Conservation (phyloP, 1,140 invertebrate species). For the Bilobella aurantiaca region DNA sequence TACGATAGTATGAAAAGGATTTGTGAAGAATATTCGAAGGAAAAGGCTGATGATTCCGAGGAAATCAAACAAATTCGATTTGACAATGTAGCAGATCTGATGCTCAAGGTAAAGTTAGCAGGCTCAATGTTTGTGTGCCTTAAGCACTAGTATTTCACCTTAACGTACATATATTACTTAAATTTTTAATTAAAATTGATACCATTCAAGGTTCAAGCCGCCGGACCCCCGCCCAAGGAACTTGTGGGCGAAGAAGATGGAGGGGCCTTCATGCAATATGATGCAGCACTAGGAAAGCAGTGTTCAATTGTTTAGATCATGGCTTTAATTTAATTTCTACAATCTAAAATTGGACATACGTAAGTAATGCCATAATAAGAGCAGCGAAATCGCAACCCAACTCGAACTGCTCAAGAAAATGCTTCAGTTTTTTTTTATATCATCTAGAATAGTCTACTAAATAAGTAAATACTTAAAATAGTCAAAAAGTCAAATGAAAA, state of each 20-base stretch:
- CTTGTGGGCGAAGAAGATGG: conserved; percentile 56
- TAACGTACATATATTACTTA: no score
- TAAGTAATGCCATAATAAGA: no score
- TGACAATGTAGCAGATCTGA: conserved; percentile 60
- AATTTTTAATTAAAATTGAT: no score
- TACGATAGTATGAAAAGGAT: conserved; percentile 61
- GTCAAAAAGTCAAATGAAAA: no score
- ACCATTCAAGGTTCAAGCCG: conserved; percentile 75
- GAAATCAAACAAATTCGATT: conserved; percentile 65
- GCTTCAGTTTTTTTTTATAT: no score
- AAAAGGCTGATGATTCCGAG: conserved; percentile 57
- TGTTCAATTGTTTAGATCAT: conserved; percentile 26
- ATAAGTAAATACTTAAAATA: no score
- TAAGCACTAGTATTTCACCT: not conserved
- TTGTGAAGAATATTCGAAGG: conserved; percentile 63
- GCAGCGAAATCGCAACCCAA: no score
- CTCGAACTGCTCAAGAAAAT: no score
- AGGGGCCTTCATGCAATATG: conserved; percentile 14
- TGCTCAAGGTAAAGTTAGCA: conserved; percentile 57
- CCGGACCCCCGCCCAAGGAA: conserved; percentile 73
- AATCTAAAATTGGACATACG: no score
- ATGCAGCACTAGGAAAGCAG: conserved; percentile 18
- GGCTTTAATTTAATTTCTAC: not conserved
- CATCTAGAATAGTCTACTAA: no score
- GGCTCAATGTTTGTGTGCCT: not conserved